phyloP scores from a whole-genome alignment of 92 coral and sea anemone genomes.

The Zoanthus gigantus region DNA sequence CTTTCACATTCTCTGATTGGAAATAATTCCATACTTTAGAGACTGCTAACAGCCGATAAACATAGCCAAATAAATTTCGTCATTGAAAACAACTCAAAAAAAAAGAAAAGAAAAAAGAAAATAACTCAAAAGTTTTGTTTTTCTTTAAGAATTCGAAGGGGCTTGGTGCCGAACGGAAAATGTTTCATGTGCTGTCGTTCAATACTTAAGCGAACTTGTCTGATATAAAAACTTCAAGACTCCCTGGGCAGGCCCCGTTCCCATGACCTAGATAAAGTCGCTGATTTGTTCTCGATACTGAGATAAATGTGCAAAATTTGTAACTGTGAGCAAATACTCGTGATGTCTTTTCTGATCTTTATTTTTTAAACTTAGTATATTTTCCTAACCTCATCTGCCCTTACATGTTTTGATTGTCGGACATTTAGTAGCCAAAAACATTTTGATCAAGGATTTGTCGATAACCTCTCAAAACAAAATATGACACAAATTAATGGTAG shows the following conservation, averaged over 20 bases:
- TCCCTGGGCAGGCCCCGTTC: background rate
- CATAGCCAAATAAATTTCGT: background rate
- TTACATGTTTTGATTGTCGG: background rate
- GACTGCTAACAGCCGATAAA: background rate
- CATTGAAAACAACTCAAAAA: background rate
- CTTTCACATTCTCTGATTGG: background rate
- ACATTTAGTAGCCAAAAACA: background rate
- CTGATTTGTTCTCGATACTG: background rate
- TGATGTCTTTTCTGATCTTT: background rate
- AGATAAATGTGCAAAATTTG: background rate
- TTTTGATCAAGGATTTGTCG: constrained; percentile 13
- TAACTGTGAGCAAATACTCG: background rate
- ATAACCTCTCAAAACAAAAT: background rate
- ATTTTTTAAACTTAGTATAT: background rate
- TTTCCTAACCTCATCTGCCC: background rate
- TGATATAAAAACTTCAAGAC: background rate
- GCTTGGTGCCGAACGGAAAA: constrained; percentile 11
- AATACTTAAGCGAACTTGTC: background rate
- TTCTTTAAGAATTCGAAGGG: background rate
- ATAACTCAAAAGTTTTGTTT: background rate
- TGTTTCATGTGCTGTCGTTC: background rate
- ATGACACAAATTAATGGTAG: background rate
- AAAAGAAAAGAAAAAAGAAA: background rate
- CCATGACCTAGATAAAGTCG: background rate
- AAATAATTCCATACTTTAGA: background rate